Percentiles rank a stretch among this genome's conserved stretches.
These are phyloP conservation scores for Drosophila flavopinicola DNA, from an alignment of 2,888 invertebrate genomes.

Conservation along the genomic window DNA sequence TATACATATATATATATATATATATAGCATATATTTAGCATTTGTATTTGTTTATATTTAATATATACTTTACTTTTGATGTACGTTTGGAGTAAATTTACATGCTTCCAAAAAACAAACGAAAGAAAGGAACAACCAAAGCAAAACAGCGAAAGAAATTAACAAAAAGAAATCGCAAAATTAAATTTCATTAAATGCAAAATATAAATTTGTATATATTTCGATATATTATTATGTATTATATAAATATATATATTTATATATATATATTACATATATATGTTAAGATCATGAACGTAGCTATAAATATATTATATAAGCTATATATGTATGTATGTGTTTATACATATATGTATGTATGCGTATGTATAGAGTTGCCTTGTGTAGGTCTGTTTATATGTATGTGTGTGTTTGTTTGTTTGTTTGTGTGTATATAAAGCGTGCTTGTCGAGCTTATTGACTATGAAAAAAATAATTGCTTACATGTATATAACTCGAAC, in stretches of 20 bases:
- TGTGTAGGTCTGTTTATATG: slow-evolving; percentile 9
- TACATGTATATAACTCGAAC: slow-evolving; percentile 11
- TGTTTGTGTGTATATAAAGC: slow-evolving; percentile 50
- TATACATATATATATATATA: too few relatives aligned
- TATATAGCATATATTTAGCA: slow-evolving; percentile 6
- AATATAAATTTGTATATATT: slow-evolving; percentile 33
- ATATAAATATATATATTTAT: slow-evolving; percentile 5
- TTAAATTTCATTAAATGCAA: slow-evolving; percentile 58
- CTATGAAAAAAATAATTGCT: slow-evolving; percentile 51
- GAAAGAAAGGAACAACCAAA: slow-evolving; percentile 7
- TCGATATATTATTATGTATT: slow-evolving; percentile 19
- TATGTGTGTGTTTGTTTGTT: slow-evolving; percentile 8
- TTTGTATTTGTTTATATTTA: slow-evolving; percentile 1
- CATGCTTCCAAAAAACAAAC: slow-evolving; percentile 35
- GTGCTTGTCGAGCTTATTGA: slow-evolving; percentile 61
- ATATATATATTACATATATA: slow-evolving; percentile 28
- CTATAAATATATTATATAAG: slow-evolving; percentile 35
- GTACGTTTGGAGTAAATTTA: slow-evolving; percentile 18
- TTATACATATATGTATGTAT: slow-evolving; percentile 14
- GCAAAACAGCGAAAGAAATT: slow-evolving; percentile 19
- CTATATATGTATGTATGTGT: slow-evolving; percentile 15
- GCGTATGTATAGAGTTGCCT: slow-evolving; percentile 22
- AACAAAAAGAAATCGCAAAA: slow-evolving; percentile 35
- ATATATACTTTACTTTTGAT: slow-evolving; percentile 7
- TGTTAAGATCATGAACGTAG: slow-evolving; percentile 48